Conservation (phyloP, 2,888 invertebrate species). For the Drosophila mulleri region DNA sequence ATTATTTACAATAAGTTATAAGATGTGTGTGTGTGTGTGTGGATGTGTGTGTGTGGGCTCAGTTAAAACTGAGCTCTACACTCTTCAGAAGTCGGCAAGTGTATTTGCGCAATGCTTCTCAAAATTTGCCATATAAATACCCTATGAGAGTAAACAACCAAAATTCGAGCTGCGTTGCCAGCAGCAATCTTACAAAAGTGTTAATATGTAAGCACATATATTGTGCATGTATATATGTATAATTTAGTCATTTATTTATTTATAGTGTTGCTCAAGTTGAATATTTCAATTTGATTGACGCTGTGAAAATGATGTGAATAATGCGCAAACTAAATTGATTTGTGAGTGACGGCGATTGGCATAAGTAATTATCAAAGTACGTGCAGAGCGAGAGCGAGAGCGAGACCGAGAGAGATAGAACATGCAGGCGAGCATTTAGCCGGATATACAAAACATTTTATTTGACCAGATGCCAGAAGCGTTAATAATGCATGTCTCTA, state of each 20-base stretch:
- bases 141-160: conserved; percentile 8
- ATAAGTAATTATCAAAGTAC: conserved; percentile 50
- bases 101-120: conserved; percentile 59
- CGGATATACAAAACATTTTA: conserved; percentile 20
- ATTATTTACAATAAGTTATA: conserved; percentile 52
- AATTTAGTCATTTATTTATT: background rate
- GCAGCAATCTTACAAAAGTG: conserved; percentile 43
- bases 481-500: conserved; percentile 71
- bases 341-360: conserved; percentile 15
- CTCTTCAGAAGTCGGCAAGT: conserved; percentile 48
- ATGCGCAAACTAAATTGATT: conserved; percentile 51
- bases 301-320: conserved; percentile 11
- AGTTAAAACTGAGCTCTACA: conserved; percentile 19
- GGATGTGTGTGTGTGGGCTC: conserved; percentile 19
- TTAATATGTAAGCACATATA: conserved; percentile 44
- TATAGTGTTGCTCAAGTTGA: background rate
- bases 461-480: conserved; percentile 23
- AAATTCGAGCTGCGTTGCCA: conserved; percentile 15
- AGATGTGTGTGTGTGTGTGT: conserved; percentile 22
- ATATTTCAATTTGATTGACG: conserved; percentile 45
- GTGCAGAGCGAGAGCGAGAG: background rate
- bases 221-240: background rate
- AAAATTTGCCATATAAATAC: conserved; percentile 54
- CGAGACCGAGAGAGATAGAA: conserved; percentile 4
- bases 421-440: conserved; percentile 46